These are phyloP conservation scores for Lamellibrachia luymesi DNA, from an alignment of 1,140 invertebrate genomes.

Conservation along the genomic window DNA sequence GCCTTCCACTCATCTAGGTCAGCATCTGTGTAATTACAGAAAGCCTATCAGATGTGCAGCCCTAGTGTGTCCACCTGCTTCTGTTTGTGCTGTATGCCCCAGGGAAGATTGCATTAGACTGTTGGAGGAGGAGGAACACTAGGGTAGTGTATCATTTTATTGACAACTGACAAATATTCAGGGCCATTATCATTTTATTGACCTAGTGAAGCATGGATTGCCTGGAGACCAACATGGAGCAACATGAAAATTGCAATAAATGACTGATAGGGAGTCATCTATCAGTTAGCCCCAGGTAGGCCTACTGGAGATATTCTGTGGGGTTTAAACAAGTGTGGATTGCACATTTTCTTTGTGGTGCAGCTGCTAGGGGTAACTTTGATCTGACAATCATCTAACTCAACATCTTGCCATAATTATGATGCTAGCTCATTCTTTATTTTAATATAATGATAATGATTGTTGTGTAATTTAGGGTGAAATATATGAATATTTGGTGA, in stretches of 20 bases:
- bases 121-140: not conserved
- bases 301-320: not conserved
- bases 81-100: not conserved
- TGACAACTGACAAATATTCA: not conserved
- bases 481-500: not conserved
- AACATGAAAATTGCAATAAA: not conserved
- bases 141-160: conserved; percentile 1
- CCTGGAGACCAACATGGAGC: not conserved
- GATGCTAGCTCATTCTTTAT: not conserved
- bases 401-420: not conserved
- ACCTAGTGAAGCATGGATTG: not conserved
- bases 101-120: not conserved
- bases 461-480: not conserved
- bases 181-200: not conserved
- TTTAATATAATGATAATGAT: not conserved
- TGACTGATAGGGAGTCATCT: not conserved
- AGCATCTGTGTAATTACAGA: not conserved
- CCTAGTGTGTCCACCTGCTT: not conserved
- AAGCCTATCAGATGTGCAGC: not conserved
- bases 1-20: not conserved
- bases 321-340: not conserved
- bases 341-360: not conserved
- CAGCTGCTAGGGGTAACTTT: not conserved
- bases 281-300: not conserved
- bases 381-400: not conserved